A percentile compares a stretch with the other conserved stretches of the same genome.
Evolutionary conservation across 2,113 vertebrate genomes (phyloP).

Genomic region (Melozone crissalis): DNA sequence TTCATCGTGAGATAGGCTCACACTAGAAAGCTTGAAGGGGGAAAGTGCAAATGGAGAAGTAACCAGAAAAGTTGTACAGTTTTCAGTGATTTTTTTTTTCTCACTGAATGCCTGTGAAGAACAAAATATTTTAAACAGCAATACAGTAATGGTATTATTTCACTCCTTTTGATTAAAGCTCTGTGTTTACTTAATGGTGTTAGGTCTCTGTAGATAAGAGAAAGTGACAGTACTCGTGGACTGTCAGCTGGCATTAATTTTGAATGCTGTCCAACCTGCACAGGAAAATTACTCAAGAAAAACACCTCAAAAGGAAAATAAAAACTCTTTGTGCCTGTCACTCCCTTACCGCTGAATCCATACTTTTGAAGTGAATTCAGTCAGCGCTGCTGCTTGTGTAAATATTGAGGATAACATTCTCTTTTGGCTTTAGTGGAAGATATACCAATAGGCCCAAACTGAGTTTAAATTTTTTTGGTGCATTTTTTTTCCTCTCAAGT

Average conservation of each 20-base stretch:
- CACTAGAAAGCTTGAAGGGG: rapidly evolving
- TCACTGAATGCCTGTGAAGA: neutral
- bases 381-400: neutral
- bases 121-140: neutral
- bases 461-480: neutral
- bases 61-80: neutral
- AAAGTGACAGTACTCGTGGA: neutral
- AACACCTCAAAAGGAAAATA: neutral
- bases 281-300: neutral
- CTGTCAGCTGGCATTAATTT: neutral
- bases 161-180: neutral
- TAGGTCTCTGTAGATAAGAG: neutral
- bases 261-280: neutral
- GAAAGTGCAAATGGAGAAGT: neutral
- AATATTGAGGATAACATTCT: neutral
- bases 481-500: neutral
- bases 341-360: neutral
- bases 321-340: neutral
- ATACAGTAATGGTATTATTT: neutral
- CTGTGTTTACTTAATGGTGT: neutral
- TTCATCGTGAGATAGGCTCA: neutral
- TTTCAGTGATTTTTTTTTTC: neutral
- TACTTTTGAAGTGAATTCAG: neutral
- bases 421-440: neutral
- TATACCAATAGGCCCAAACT: neutral